These are phyloP conservation scores for Tyria jacobaeae DNA, from an alignment of 2,888 invertebrate species.

Conservation along the genomic window DNA sequence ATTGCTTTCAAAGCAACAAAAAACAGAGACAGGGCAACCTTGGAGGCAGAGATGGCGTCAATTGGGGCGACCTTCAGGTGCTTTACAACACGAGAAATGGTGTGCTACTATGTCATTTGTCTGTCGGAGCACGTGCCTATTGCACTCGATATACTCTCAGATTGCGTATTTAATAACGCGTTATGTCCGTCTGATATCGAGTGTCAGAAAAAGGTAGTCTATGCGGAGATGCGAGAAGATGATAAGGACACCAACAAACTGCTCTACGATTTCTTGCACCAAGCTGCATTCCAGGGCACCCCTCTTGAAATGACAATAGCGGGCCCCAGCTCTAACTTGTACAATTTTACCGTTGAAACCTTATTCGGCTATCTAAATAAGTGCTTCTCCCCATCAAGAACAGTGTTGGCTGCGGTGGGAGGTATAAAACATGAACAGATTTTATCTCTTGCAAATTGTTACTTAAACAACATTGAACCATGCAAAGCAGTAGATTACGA, in stretches of 20 bases:
- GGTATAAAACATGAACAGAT: constrained; percentile 95
- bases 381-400: constrained; percentile 95
- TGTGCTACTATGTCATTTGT: constrained; percentile 98
- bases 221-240: constrained; percentile 68
- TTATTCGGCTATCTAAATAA: constrained; percentile 92
- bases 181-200: constrained; percentile 67
- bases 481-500: constrained; percentile 79
- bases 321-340: constrained; percentile 90
- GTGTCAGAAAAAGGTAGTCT: constrained; percentile 66
- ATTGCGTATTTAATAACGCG: constrained; percentile 95
- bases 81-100: constrained; percentile 98
- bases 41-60: constrained; percentile 97
- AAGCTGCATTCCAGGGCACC: constrained; percentile 79
- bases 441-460: constrained; percentile 90
- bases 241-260: constrained; percentile 63
- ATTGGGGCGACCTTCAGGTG: constrained; percentile 98
- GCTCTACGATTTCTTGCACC: constrained; percentile 75
- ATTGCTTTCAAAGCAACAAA: constrained; percentile 87
- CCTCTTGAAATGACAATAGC: constrained; percentile 69
- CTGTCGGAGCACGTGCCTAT: constrained; percentile 94
- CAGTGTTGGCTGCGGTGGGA: constrained; percentile 97
- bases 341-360: constrained; percentile 88
- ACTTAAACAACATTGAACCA: constrained; percentile 88
- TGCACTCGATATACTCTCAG: constrained; percentile 96
- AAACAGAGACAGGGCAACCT: constrained; percentile 92